Evolutionary conservation across 2,888 invertebrate species (phyloP), one percentile per base, ranked within the genome.

Genomic region (Lasioglossum malachurum): DNA sequence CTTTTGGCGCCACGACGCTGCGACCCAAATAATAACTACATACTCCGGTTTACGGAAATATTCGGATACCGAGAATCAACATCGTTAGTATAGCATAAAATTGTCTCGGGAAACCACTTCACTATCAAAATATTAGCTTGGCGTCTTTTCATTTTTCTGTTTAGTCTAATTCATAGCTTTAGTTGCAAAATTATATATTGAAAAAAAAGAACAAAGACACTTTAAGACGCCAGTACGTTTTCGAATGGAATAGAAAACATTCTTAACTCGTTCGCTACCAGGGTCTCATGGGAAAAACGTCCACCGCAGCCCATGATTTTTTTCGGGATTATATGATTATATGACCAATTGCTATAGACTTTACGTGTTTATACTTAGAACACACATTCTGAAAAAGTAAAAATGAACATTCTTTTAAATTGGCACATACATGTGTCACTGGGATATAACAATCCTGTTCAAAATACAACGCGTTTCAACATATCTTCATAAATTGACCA

Each of bases 1-100:
- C 92, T 92, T 92, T 92, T 92, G 94, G 94, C 94, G 94, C 94
- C 94, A 93, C 92, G 89, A 91, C 89, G 93, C 91, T 92, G 92
- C 93, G 94, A 94, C 93, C 94, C 92, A 94, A 93, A 94, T 94
- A 94, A 92, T 91, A 91, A 92, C 89, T 87, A 84, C 75, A 74
- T 80, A 57, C 80, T 78, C 79, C 75, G 75, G 46, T 84, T 87
- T 84, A 85, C 38, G 73, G 78, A 78, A n/a, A 38, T 46, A 73
- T 16, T 16, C 46, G 27, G 31, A 19, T 73, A 73, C 73, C 46
- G 10, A 31, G 27, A 49, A 73, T 73, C 73, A 44, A 44, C 41
- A 44, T 69, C 8, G 72, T 27, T n/a, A 71, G n/a, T 5, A 14
- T 27, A 73, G 35, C 19, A 67, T 67, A 19, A 27, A 60, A 60